Base-by-base conservation (phyloP, 1,140 invertebrate genomes). In the Aphaenogaster rudis region DNA sequence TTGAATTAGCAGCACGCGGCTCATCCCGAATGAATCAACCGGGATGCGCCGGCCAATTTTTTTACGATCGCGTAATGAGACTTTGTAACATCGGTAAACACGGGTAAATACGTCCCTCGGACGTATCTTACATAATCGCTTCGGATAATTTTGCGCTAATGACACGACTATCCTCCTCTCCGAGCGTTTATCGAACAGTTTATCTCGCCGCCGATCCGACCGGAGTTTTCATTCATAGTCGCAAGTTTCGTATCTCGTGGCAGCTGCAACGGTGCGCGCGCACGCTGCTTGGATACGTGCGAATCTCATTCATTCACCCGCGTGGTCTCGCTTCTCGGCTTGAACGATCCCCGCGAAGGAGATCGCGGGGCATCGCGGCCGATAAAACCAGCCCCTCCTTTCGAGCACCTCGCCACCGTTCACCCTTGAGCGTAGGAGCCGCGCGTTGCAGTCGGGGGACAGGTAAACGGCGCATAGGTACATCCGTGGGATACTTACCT, bases 401-500 rank as follows among this genome's bases (percentile, higher is more conserved):
- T 72, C 87, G 21, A 54, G 6, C n/a, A 33, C 66, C 33, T 66
- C 71, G 86, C 79, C 76, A 76, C 63, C 76, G 87, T 84, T 90
- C 69, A 82, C 74, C 74, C 79, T 69, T 76, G 67, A 85, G 72
- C 78, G 59, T 21, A 36, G 2, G 28, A 66, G 64, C 28, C 11
- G 39, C 15, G 67, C 39, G n/a, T 79, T 45, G 74, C 50, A 36
- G 28, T 48, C 39, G 54, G 48, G 54, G 42, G 57, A 86, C 63
- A 80, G 59, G 64, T 72, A 86, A 86, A 63, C 82, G 50, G 74
- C 71, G 64, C 45, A 67, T 67, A 57, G 50, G 84, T 52, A 57
- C 86, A 74, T 89, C 67, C 80, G 85, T 78, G 63, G 88, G 80
- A 90, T 76, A 67, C 52, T 90, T 86, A 88, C 76, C 89, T 64